Conservation (phyloP, 2,113 vertebrate genomes). For the Grammomys surdaster region DNA sequence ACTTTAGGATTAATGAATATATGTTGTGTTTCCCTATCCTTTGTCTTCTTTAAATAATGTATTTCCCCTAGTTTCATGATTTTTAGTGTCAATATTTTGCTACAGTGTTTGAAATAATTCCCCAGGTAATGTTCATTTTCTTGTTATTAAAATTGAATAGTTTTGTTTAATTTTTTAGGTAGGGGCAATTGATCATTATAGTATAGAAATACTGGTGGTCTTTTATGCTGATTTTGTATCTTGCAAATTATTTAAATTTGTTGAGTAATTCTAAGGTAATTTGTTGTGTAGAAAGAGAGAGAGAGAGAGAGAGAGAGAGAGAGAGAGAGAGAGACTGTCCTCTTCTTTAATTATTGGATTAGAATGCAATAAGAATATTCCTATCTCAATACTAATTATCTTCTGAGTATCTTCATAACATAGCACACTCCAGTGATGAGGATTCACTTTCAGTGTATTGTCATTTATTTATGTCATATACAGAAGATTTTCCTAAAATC, state of each 20-base stretch:
- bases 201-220: neutral
- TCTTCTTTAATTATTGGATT: neutral
- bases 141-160: neutral
- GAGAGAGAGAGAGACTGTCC: neutral
- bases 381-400: neutral
- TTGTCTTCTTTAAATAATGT: neutral
- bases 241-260: neutral
- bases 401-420: neutral
- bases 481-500: neutral
- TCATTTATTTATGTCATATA: neutral
- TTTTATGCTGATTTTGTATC: neutral
- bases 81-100: neutral
- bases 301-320: too few relatives aligned
- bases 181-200: neutral
- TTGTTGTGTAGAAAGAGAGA: neutral
- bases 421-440: neutral
- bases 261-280: neutral
- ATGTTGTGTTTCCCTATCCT: neutral
- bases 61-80: neutral
- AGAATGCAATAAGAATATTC: neutral
- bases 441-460: neutral
- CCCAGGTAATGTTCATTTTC: neutral
- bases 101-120: neutral
- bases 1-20: neutral
- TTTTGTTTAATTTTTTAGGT: neutral